phyloP scores from a whole-genome alignment of 2,797 vertebrate genomes.

The Forpus xanthops region DNA sequence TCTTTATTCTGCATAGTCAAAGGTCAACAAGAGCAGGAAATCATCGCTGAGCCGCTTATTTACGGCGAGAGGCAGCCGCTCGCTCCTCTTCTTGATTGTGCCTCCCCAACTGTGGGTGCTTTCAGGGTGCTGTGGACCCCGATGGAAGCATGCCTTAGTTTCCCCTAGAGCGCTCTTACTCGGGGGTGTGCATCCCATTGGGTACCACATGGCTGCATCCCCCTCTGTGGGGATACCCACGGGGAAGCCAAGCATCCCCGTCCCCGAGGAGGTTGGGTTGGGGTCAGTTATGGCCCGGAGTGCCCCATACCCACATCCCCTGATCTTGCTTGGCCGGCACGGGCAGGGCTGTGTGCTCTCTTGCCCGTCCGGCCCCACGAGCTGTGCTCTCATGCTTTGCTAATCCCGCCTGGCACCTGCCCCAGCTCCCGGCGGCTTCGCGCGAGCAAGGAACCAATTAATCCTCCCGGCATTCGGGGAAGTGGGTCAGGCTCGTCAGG shows the following conservation, averaged over 20 bases:
- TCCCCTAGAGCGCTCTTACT: background rate
- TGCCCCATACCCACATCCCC: background rate
- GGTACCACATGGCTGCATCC: rapidly evolving
- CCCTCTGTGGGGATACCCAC: rapidly evolving
- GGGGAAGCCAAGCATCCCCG: background rate
- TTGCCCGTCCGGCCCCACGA: background rate
- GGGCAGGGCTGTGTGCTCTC: background rate
- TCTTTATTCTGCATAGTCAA: conserved; percentile 70
- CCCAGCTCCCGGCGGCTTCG: conserved; percentile 50
- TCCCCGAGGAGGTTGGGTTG: background rate
- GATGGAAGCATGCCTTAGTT: background rate
- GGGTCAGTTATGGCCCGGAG: background rate
- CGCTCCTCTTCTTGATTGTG: background rate
- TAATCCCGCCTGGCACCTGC: conserved; percentile 51
- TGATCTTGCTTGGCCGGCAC: background rate
- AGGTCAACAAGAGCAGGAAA: conserved; percentile 71
- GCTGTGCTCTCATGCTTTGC: conserved; percentile 48
- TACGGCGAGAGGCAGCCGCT: conserved; percentile 5
- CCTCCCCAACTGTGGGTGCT: background rate
- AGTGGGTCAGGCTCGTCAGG: conserved; percentile 54
- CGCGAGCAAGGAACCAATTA: conserved; percentile 44
- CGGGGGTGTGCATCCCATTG: background rate
- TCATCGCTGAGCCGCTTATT: conserved; percentile 58
- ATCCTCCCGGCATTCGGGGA: conserved; percentile 41
- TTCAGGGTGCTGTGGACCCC: background rate